Conservation (phyloP, 2,888 invertebrate species). For the Drosophila emarginata region DNA sequence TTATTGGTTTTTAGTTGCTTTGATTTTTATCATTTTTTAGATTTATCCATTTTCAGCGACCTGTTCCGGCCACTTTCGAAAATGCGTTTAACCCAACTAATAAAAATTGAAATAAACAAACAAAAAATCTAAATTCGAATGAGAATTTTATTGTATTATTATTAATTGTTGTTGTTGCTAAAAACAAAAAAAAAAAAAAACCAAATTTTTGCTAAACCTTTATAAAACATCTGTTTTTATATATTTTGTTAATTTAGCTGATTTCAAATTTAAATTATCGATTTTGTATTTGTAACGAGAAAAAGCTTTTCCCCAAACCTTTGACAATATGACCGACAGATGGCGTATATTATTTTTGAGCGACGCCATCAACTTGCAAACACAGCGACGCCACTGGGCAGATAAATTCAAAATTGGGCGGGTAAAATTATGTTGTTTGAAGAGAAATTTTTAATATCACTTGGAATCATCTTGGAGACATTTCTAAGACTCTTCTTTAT, state of each 20-base stretch:
- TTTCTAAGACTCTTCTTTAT: too few relatives aligned
- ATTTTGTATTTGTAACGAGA: not conserved
- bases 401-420: not conserved
- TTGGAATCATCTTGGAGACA: too few relatives aligned
- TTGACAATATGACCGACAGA: not conserved
- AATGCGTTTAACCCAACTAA: not conserved
- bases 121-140: not conserved
- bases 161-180: constrained; percentile 6
- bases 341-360: not conserved
- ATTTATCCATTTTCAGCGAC: not conserved
- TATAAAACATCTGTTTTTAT: not conserved
- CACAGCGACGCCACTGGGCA: not conserved
- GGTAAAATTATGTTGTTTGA: not conserved
- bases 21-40: constrained; percentile 15
- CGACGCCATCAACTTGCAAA: not conserved
- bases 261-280: not conserved
- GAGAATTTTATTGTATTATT: not conserved
- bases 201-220: not conserved
- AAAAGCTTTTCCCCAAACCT: not conserved
- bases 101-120: not conserved
- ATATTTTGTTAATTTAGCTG: not conserved
- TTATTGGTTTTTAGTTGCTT: constrained; percentile 21
- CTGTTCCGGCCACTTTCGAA: not conserved
- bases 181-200: not conserved
- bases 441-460: too few relatives aligned